Percentiles rank a stretch among this genome's conserved stretches.
phyloP scores from a whole-genome alignment of 2,888 invertebrate species.

The Herminia tarsipennalis region DNA sequence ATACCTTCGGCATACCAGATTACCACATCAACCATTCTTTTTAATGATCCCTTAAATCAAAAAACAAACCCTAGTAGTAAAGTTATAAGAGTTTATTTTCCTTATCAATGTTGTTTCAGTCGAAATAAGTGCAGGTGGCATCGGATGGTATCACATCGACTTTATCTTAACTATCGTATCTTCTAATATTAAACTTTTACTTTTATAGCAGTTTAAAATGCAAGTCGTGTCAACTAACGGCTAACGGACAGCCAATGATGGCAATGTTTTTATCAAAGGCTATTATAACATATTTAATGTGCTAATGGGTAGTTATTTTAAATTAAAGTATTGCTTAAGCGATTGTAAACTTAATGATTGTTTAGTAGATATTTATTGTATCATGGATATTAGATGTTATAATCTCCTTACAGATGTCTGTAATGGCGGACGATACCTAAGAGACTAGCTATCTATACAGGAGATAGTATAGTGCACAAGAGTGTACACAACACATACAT shows the following conservation, averaged over 20 bases:
- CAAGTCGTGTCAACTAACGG: slow-evolving; percentile 74
- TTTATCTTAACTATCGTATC: slow-evolving; percentile 80
- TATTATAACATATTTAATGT: slow-evolving; percentile 20
- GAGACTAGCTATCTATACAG: too few species aligned
- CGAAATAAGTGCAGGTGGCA: slow-evolving; percentile 75
- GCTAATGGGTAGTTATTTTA: slow-evolving; percentile 18
- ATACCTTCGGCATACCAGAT: slow-evolving; percentile 77
- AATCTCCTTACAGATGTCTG: neutral
- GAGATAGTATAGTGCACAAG: too few species aligned
- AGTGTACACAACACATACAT: too few species aligned
- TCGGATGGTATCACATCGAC: slow-evolving; percentile 62
- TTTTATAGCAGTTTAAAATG: slow-evolving; percentile 78
- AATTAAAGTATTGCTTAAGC: slow-evolving; percentile 9
- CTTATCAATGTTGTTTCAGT: slow-evolving; percentile 17
- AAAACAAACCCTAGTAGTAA: slow-evolving; percentile 34
- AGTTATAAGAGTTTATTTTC: slow-evolving; percentile 39
- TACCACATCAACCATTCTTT: slow-evolving; percentile 76
- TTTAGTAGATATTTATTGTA: too few species aligned
- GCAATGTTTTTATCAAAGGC: slow-evolving; percentile 39
- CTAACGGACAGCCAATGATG: slow-evolving; percentile 44
- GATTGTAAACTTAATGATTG: too few species aligned
- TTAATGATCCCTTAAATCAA: slow-evolving; percentile 33
- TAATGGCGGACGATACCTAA: neutral
- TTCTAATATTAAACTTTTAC: slow-evolving; percentile 81
- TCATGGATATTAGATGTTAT: too few species aligned